phyloP scores from a whole-genome alignment of 2,888 invertebrate species.

The Parasteatoda lunata region DNA sequence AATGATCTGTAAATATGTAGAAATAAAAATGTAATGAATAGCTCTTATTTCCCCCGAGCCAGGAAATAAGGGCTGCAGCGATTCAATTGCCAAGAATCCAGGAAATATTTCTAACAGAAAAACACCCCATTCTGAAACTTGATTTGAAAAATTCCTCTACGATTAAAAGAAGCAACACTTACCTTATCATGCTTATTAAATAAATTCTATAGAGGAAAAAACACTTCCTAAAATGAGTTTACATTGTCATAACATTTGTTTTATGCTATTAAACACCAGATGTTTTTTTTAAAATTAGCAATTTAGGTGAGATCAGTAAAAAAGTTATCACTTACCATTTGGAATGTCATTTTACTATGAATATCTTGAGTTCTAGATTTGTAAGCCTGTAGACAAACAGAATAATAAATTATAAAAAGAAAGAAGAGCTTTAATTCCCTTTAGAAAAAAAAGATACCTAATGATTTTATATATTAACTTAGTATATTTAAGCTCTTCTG shows the following conservation, averaged over 20 bases:
- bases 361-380: not conserved
- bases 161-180: too few relatives aligned
- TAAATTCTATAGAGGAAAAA: too few relatives aligned
- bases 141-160: too few relatives aligned
- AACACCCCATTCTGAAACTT: too few relatives aligned
- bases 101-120: too few relatives aligned
- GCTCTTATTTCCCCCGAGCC: not conserved
- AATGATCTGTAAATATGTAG: constrained; percentile 79
- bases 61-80: constrained; percentile 7
- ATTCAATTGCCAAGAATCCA: not conserved
- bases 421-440: too few relatives aligned
- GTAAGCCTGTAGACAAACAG: not conserved
- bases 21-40: constrained; percentile 10
- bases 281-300: not conserved
- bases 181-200: too few relatives aligned
- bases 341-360: not conserved
- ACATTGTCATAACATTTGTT: not conserved
- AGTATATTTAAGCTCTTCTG: too few relatives aligned
- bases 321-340: not conserved
- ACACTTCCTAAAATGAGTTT: not conserved
- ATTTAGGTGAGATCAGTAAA: not conserved
- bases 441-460: too few relatives aligned
- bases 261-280: not conserved
- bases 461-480: too few relatives aligned
- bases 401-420: not conserved